These are phyloP conservation scores for Drepanosiphum platanoidis DNA, from an alignment of 2,888 invertebrate species.

Conservation along the genomic window DNA sequence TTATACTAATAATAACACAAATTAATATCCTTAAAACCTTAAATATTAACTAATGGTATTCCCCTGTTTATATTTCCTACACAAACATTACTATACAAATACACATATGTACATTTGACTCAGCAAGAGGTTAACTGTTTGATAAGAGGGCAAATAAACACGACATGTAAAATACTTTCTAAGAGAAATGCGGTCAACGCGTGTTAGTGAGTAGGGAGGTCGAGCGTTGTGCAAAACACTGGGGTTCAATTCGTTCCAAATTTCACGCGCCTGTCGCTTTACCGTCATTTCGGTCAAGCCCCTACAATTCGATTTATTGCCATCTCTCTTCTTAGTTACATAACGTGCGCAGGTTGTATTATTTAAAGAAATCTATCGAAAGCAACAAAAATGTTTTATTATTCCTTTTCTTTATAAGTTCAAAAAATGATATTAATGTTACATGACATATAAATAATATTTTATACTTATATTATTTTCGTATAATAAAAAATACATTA, in stretches of 20 bases:
- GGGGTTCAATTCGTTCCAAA: conserved; percentile 61
- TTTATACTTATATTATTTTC: neutral
- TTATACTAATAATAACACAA: conserved; percentile 2
- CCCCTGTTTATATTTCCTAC: neutral
- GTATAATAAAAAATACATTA: too few relatives aligned
- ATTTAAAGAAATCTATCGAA: conserved; percentile 55
- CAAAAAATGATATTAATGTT: neutral
- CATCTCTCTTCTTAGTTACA: conserved; percentile 56
- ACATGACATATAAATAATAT: neutral
- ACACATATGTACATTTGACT: conserved; percentile 34
- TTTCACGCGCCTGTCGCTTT: conserved; percentile 61
- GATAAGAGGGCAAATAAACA: conserved; percentile 60
- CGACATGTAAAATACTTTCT: conserved; percentile 62
- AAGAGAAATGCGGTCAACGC: conserved; percentile 60
- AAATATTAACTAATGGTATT: neutral
- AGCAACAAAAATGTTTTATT: conserved; percentile 4
- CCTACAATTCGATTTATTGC: conserved; percentile 55
- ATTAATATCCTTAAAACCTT: conserved; percentile 16
- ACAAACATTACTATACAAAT: conserved; percentile 30
- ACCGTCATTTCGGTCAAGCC: conserved; percentile 60
- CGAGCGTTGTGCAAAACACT: conserved; percentile 59
- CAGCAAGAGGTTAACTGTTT: conserved; percentile 53
- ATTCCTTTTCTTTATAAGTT: conserved; percentile 17
- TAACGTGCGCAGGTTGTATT: conserved; percentile 32
- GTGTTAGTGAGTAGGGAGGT: conserved; percentile 58